These are phyloP conservation scores for Brachionus paranguensis DNA, from an alignment of 1,140 invertebrate species.

Conservation along the genomic window DNA sequence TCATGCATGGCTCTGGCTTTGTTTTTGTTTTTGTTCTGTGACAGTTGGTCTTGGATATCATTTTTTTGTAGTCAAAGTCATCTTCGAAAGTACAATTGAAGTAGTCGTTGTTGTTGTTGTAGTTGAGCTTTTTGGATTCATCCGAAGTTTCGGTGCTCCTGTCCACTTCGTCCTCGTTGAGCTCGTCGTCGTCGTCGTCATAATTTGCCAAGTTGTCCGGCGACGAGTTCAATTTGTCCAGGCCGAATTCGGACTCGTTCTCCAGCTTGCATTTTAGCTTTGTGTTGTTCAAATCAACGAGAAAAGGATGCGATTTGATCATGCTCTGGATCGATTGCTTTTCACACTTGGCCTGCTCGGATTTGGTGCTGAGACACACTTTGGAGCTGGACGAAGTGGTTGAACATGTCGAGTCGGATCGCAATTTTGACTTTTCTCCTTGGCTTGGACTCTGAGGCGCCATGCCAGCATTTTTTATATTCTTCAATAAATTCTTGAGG, in stretches of 20 bases:
- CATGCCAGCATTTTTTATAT: not conserved
- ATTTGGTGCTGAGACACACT: not conserved
- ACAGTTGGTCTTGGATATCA: not conserved
- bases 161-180: not conserved
- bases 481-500: not conserved
- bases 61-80: constrained; percentile 1
- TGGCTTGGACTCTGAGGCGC: not conserved
- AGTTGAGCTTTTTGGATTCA: not conserved
- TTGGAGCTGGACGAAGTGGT: not conserved
- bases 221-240: not conserved
- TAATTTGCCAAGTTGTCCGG: not conserved
- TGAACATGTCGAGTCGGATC: not conserved
- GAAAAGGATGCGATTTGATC: not conserved
- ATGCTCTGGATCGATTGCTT: constrained; percentile 20
- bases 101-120: constrained; percentile 12
- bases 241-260: not conserved
- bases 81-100: not conserved
- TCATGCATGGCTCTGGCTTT: not conserved
- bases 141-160: not conserved
- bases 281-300: not conserved
- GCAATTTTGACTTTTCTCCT: not conserved
- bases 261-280: not conserved
- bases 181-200: not conserved
- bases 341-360: not conserved
- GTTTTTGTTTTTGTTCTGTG: not conserved